These are phyloP conservation scores for Eptatretus burgeri DNA, from an alignment of 2,113 vertebrate species.

Conservation along the genomic window DNA sequence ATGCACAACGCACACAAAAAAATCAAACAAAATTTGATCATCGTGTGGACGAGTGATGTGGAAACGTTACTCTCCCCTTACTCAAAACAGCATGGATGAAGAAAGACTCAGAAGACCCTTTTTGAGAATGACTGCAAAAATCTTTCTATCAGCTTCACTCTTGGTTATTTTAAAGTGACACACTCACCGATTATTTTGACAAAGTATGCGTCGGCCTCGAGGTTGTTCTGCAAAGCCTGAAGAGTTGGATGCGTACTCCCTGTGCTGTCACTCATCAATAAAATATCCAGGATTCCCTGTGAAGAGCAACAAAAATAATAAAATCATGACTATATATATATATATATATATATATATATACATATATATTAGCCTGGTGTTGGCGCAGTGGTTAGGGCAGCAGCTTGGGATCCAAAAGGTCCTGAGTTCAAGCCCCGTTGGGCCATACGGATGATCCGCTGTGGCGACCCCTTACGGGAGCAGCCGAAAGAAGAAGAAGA, in stretches of 20 bases:
- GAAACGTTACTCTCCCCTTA: slow-evolving; percentile 3
- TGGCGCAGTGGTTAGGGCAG: no score
- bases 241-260: slow-evolving; percentile 29
- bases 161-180: no score
- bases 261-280: slow-evolving; percentile 36
- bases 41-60: slow-evolving; percentile 7
- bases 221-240: slow-evolving; percentile 76
- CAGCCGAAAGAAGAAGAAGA: no score
- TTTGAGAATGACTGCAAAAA: not conserved
- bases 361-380: no score
- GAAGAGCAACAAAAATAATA: no score
- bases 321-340: no score
- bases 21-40: not conserved
- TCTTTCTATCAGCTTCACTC: not conserved
- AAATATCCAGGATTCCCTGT: slow-evolving; percentile 77
- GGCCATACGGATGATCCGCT: no score
- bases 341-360: no score
- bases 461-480: no score
- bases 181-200: slow-evolving; percentile 96
- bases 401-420: no score
- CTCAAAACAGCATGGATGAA: slow-evolving; percentile 5
- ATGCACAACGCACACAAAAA: not conserved
- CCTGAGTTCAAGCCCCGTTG: no score
- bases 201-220: slow-evolving; percentile 85
- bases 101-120: not conserved